phyloP scores from a whole-genome alignment of 23 tunicate genomes.

The Trididemnum miniatum region DNA sequence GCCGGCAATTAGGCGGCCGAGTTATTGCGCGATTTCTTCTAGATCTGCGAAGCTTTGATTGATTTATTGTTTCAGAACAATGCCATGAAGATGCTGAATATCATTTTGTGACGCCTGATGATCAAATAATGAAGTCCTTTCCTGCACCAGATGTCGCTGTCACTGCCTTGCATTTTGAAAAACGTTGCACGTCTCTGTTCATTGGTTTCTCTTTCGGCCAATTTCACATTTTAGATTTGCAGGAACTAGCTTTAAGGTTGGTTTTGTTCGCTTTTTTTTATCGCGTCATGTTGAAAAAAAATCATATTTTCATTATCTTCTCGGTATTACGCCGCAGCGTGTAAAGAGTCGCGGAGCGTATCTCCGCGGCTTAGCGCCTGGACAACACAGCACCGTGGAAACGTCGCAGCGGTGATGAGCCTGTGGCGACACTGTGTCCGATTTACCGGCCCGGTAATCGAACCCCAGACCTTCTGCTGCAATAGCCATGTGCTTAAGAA shows the following conservation, averaged over 20 bases:
- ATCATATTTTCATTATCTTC: too few species aligned
- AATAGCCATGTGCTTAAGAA: too few species aligned
- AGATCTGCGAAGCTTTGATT: not conserved
- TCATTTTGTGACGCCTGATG: constrained; percentile 53
- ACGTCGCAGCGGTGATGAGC: too few species aligned
- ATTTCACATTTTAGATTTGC: constrained; percentile 59
- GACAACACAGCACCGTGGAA: too few species aligned
- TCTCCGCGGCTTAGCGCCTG: too few species aligned
- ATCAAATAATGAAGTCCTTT: constrained; percentile 61
- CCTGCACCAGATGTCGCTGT: constrained; percentile 28
- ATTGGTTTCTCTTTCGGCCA: constrained; percentile 85
- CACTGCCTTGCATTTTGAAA: constrained; percentile 55
- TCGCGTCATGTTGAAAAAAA: not conserved
- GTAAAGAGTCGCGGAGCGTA: too few species aligned
- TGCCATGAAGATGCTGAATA: constrained; percentile 60
- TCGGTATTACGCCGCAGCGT: too few species aligned
- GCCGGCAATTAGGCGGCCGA: too few species aligned
- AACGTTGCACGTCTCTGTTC: constrained; percentile 57
- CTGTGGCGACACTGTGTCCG: too few species aligned
- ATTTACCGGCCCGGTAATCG: too few species aligned
- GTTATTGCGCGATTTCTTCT: too few species aligned
- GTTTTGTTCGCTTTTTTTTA: not conserved
- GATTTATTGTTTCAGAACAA: constrained; percentile 31
- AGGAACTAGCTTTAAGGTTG: not conserved
- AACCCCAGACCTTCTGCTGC: too few species aligned